phyloP scores from a whole-genome alignment of 2,888 invertebrate genomes.

The Pyrochroa serraticornis region DNA sequence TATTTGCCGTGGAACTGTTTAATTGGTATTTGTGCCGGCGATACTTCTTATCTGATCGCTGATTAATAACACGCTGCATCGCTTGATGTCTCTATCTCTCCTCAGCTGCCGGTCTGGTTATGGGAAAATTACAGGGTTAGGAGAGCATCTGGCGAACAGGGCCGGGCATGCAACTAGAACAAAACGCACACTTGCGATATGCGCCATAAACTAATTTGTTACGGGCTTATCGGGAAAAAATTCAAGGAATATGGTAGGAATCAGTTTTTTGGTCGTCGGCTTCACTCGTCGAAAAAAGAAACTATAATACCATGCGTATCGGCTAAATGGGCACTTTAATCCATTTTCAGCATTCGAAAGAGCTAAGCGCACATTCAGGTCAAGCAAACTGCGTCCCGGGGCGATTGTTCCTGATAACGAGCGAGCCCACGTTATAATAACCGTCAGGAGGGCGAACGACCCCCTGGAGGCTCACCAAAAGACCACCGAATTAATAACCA shows the following conservation, averaged over 20 bases:
- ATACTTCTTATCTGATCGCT: slow-evolving; percentile 40
- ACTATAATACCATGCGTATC: slow-evolving; percentile 19
- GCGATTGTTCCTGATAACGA: slow-evolving; percentile 55
- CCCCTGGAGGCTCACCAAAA: slow-evolving; percentile 44
- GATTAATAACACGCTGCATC: slow-evolving; percentile 38
- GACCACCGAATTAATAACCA: slow-evolving; percentile 50
- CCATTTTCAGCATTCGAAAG: slow-evolving; percentile 38
- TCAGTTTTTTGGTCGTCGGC: no score
- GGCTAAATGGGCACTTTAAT: slow-evolving; percentile 36
- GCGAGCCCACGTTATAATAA: slow-evolving; percentile 47
- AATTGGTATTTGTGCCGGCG: slow-evolving; percentile 39
- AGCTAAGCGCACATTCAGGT: slow-evolving; percentile 44
- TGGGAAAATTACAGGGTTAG: slow-evolving; percentile 37
- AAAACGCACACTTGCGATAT: no score
- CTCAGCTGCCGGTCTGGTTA: slow-evolving; percentile 35
- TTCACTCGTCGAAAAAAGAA: neutral
- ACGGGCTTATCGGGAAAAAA: no score
- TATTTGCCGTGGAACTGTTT: slow-evolving; percentile 37
- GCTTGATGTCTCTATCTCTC: slow-evolving; percentile 38
- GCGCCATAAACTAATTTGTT: no score
- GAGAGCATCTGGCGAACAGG: slow-evolving; percentile 19
- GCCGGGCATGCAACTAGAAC: neutral
- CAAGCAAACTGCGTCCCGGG: slow-evolving; percentile 49
- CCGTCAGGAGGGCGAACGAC: slow-evolving; percentile 46
- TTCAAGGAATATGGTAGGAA: no score